phyloP scores from a whole-genome alignment of 2,797 vertebrate genomes.

The Otolemur crassicaudatus region DNA sequence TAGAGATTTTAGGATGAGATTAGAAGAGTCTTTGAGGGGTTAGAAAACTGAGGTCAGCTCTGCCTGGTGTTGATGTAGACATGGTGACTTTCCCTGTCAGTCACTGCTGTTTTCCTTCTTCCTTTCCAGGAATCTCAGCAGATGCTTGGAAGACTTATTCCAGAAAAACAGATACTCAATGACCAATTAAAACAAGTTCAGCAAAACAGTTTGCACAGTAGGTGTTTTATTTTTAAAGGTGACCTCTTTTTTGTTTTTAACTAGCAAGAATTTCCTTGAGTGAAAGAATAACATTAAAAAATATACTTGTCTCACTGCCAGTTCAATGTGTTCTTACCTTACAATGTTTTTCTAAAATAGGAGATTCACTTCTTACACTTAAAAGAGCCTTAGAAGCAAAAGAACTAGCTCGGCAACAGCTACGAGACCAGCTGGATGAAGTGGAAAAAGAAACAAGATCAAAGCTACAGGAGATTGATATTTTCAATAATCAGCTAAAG shows the following conservation, averaged over 20 bases:
- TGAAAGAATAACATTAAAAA: background rate
- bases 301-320: background rate
- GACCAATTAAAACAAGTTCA: slow-evolving; percentile 98
- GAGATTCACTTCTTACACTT: slow-evolving; percentile 95
- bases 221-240: slow-evolving; percentile 83
- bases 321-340: slow-evolving; percentile 35
- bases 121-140: slow-evolving; percentile 95
- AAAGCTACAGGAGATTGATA: slow-evolving; percentile 97
- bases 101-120: slow-evolving; percentile 17
- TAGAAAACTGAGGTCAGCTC: background rate
- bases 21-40: background rate
- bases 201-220: slow-evolving; percentile 97
- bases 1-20: background rate
- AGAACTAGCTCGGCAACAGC: slow-evolving; percentile 93
- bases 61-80: background rate
- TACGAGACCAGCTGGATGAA: slow-evolving; percentile 95
- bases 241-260: background rate
- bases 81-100: background rate
- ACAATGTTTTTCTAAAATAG: slow-evolving; percentile 85
- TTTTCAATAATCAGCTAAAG: slow-evolving; percentile 98
- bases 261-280: background rate
- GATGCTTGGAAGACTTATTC: slow-evolving; percentile 96
- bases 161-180: slow-evolving; percentile 96
- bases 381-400: slow-evolving; percentile 96
- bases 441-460: slow-evolving; percentile 97